Percentiles rank a stretch among this genome's conserved stretches.
Conservation (phyloP, 2,888 invertebrate genomes). For the Petrophora chlorosata region DNA sequence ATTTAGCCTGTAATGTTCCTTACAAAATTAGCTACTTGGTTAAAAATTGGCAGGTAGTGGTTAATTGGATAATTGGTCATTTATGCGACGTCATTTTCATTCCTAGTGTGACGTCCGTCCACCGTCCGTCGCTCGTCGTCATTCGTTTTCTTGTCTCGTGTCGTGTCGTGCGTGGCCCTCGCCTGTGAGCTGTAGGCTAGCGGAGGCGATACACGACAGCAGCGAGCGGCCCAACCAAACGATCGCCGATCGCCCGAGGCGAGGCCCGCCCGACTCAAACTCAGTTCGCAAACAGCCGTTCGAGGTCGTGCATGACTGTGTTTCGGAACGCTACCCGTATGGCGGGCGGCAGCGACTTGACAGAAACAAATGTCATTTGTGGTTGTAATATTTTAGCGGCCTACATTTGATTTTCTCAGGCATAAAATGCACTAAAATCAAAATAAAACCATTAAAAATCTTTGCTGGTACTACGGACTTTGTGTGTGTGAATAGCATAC, state of each 20-base stretch:
- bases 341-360: constrained; percentile 8
- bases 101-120: too few species aligned
- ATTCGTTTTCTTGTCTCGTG: constrained; percentile 30
- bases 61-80: too few species aligned
- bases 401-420: constrained; percentile 19
- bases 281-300: constrained; percentile 64
- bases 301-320: constrained; percentile 54
- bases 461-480: constrained; percentile 6
- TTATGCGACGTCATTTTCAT: too few species aligned
- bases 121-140: neutral
- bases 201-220: too few species aligned
- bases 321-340: constrained; percentile 51
- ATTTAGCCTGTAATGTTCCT: too few species aligned
- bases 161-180: too few species aligned
- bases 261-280: constrained; percentile 48
- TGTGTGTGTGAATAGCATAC: neutral
- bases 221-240: neutral
- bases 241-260: constrained; percentile 43
- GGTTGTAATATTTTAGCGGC: constrained; percentile 44
- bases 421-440: constrained; percentile 19
- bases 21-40: too few species aligned
- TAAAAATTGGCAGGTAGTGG: too few species aligned
- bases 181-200: too few species aligned
- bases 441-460: constrained; percentile 9
- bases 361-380: constrained; percentile 58